Percentiles rank a stretch among this genome's conserved stretches.
Evolutionary conservation across 2,113 vertebrate species (phyloP).

Genomic region (Cephalopholis sonnerati): DNA sequence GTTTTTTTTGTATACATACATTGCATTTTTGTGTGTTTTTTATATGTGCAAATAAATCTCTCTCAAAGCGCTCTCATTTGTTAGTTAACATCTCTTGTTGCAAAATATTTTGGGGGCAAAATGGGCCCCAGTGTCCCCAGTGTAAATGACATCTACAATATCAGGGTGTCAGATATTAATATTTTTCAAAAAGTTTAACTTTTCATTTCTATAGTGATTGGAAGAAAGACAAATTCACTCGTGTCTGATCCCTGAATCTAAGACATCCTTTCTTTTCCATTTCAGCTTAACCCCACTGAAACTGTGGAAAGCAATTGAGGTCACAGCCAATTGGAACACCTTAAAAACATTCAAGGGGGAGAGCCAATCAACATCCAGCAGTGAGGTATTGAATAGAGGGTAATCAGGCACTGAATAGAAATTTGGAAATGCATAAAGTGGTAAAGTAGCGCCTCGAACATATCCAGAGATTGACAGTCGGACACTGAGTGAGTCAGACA

Average conservation of each 20-base stretch:
- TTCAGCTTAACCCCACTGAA: conserved; percentile 36
- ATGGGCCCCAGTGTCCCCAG: too few relatives aligned
- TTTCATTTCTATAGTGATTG: conserved; percentile 31
- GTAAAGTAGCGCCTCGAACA: conserved; percentile 52
- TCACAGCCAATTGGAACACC: conserved; percentile 31
- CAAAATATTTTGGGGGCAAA: too few relatives aligned
- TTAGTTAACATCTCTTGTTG: too few relatives aligned
- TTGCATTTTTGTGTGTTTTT: too few relatives aligned
- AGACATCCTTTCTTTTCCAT: conserved; percentile 35
- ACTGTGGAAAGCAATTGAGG: conserved; percentile 43
- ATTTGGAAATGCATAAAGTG: conserved; percentile 61
- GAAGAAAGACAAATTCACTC: conserved; percentile 13
- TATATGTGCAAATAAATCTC: too few relatives aligned
- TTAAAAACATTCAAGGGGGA: conserved; percentile 41
- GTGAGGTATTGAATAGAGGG: conserved; percentile 51
- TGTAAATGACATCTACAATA: too few relatives aligned
- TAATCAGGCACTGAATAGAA: conserved; percentile 61
- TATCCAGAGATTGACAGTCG: conserved; percentile 64
- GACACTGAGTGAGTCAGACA: conserved; percentile 82
- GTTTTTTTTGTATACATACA: too few relatives aligned
- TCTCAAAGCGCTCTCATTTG: too few relatives aligned
- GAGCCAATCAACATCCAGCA: conserved; percentile 57
- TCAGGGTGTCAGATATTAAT: conserved; percentile 21
- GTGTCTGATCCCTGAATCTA: conserved; percentile 25
- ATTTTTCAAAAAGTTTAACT: conserved; percentile 23